Conservation (phyloP, 2,888 invertebrate genomes). For the Dioctria rufipes region DNA sequence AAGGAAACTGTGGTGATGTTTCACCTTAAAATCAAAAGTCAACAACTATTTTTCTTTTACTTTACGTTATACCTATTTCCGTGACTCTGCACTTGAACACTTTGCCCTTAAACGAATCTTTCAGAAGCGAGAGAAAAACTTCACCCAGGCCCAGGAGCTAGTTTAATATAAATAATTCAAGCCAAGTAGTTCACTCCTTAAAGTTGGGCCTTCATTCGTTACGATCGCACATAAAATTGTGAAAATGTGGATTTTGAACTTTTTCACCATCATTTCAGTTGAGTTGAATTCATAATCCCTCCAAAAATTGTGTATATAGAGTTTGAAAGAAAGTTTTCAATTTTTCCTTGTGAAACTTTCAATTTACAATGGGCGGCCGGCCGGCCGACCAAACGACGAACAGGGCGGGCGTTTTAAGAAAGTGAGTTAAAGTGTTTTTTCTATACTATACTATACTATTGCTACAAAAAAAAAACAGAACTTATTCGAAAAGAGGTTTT, state of each 20-base stretch:
- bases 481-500: slow-evolving; percentile 37
- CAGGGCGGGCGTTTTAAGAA: slow-evolving; percentile 2
- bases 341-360: slow-evolving; percentile 39
- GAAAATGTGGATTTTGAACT: slow-evolving; percentile 28
- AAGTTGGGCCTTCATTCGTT: slow-evolving; percentile 27
- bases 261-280: slow-evolving; percentile 2
- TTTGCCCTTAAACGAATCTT: slow-evolving; percentile 7
- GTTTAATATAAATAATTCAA: slow-evolving; percentile 43
- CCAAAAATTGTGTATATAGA: slow-evolving; percentile 30
- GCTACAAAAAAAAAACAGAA: background rate
- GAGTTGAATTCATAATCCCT: slow-evolving; percentile 39
- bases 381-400: too few relatives aligned
- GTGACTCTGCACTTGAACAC: background rate
- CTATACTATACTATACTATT: background rate
- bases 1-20: too few relatives aligned
- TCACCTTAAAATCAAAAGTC: too few relatives aligned
- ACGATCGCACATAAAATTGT: background rate
- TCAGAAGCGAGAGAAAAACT: background rate
- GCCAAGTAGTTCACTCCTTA: slow-evolving; percentile 33
- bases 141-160: slow-evolving; percentile 11
- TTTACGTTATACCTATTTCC: background rate
- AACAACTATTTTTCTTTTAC: background rate
- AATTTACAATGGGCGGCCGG: slow-evolving; percentile 20
- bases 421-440: slow-evolving; percentile 20
- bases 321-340: slow-evolving; percentile 46